Evolutionary conservation across 2,113 vertebrate species (phyloP).

Genomic region (Callipepla californica): DNA sequence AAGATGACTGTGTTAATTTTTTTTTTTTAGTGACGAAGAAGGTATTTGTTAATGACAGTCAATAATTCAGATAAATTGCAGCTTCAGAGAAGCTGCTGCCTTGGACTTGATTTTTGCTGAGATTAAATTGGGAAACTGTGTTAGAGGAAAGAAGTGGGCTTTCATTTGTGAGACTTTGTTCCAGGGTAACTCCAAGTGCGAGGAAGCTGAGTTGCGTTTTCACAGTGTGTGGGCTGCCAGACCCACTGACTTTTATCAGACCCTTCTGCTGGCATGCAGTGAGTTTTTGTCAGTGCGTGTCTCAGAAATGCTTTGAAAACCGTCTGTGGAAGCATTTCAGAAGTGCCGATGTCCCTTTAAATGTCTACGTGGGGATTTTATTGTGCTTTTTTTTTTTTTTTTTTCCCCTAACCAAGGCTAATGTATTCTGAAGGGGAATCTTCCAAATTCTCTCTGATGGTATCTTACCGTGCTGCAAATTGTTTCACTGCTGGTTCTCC

Average conservation of each 20-base stretch:
- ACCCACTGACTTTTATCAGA: background rate
- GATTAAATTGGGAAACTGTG: background rate
- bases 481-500: background rate
- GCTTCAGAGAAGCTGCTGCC: background rate
- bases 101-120: background rate
- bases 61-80: slow-evolving; percentile 15
- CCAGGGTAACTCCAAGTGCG: fast-evolving
- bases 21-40: background rate
- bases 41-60: background rate
- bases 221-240: background rate
- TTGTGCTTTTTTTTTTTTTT: background rate
- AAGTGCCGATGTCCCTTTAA: background rate
- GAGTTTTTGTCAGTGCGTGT: background rate
- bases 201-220: background rate
- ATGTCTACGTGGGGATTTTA: background rate
- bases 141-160: background rate
- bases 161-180: background rate
- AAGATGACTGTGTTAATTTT: background rate
- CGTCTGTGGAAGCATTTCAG: fast-evolving
- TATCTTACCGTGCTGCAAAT: background rate
- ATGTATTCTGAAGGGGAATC: background rate
- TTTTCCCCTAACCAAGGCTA: background rate
- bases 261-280: fast-evolving
- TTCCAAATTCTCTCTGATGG: background rate
- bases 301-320: background rate